Percentiles rank a stretch among this genome's conserved stretches.
Conservation (phyloP, 2,797 vertebrate genomes). For the Anguilla marmorata region DNA sequence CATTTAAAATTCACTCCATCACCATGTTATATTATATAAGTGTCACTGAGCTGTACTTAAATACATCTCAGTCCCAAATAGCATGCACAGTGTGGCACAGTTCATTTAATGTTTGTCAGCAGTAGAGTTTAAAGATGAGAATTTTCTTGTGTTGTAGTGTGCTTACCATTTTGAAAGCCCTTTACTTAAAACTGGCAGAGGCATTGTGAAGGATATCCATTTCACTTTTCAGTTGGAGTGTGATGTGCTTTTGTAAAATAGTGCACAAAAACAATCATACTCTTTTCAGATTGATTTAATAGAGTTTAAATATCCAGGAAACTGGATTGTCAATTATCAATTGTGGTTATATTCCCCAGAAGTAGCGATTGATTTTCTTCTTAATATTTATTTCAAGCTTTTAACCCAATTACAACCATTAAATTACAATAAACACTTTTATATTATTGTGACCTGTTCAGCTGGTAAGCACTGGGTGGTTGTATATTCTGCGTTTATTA, state of each 20-base stretch:
- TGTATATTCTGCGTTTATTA: no score
- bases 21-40: background rate
- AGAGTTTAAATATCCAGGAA: background rate
- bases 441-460: no score
- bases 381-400: no score
- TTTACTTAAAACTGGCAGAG: background rate
- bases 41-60: background rate
- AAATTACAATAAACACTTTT: no score
- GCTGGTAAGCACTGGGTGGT: no score
- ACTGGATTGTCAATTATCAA: background rate
- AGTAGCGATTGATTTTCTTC: no score
- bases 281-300: constrained; percentile 5
- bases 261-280: constrained; percentile 3
- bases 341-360: background rate
- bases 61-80: background rate
- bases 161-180: background rate
- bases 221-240: background rate
- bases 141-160: background rate
- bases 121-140: constrained; percentile 2
- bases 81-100: background rate
- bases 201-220: background rate
- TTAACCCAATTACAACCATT: no score
- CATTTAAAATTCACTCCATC: constrained; percentile 2
- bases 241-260: background rate
- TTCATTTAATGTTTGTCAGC: background rate